phyloP scores from a whole-genome alignment of 2,113 vertebrate species.

The Ptyas mucosa region DNA sequence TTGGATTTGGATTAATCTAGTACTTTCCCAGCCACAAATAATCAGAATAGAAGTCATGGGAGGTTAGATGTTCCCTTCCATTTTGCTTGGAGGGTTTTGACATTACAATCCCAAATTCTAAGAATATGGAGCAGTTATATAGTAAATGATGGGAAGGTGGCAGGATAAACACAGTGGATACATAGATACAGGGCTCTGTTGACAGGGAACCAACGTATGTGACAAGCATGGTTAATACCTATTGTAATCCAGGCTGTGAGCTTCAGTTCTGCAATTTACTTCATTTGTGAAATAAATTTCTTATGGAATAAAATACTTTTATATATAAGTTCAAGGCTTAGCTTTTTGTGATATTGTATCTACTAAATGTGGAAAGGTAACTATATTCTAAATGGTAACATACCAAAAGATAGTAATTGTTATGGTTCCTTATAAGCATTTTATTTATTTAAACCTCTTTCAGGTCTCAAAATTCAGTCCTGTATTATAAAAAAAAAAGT shows the following conservation, averaged over 20 bases:
- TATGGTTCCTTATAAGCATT: neutral
- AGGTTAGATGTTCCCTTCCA: neutral
- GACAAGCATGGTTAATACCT: neutral
- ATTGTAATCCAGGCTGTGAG: neutral
- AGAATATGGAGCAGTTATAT: neutral
- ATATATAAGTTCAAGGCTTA: neutral
- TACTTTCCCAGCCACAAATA: neutral
- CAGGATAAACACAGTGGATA: neutral
- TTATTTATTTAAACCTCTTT: neutral
- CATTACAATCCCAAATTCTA: neutral
- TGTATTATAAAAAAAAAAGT: neutral
- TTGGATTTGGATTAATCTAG: neutral
- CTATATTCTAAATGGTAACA: neutral
- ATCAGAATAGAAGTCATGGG: neutral
- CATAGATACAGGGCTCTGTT: neutral
- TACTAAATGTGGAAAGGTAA: neutral
- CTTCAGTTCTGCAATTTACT: neutral
- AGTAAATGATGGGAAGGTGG: neutral
- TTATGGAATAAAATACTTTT: neutral
- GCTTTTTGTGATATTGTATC: neutral
- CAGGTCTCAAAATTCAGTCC: neutral
- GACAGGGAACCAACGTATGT: neutral
- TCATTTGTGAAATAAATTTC: neutral
- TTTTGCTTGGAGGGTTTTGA: neutral
- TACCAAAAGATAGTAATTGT: neutral